phyloP scores from a whole-genome alignment of 2,888 invertebrate genomes.

The Lamellibrachia satsuma region DNA sequence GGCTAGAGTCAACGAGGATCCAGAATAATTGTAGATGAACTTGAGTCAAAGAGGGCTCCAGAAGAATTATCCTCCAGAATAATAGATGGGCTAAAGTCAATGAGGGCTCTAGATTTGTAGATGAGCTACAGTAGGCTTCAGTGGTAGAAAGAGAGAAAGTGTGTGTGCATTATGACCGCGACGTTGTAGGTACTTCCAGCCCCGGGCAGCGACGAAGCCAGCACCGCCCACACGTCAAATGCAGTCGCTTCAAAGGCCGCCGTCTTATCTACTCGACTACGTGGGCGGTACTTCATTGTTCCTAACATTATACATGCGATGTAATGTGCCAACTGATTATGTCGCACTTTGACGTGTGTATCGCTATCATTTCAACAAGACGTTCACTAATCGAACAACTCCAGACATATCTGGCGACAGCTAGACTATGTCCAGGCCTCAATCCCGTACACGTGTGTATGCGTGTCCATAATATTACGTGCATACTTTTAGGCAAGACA shows the following conservation, averaged over 20 bases:
- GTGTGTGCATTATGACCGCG: neutral
- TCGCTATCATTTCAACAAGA: neutral
- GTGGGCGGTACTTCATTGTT: neutral
- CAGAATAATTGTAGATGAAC: neutral
- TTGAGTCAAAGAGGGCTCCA: neutral
- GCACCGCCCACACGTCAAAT: neutral
- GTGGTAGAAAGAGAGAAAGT: too few relatives aligned
- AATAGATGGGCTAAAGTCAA: neutral
- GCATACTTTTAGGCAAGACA: too few relatives aligned
- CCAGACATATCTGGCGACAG: neutral
- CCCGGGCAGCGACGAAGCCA: neutral
- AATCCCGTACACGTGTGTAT: neutral
- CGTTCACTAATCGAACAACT: neutral
- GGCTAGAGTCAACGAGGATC: neutral
- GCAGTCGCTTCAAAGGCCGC: neutral
- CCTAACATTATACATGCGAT: neutral
- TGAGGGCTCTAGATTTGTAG: neutral
- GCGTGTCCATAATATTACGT: neutral
- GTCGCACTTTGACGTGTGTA: neutral
- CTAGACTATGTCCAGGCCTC: neutral
- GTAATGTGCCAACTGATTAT: slow-evolving; percentile 12
- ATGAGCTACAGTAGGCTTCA: neutral
- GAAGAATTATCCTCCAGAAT: neutral
- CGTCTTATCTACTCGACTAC: neutral
- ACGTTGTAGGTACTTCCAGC: neutral